Base-by-base conservation (phyloP, 92 coral and sea anemone species). In the Paragorgia papillata region DNA sequence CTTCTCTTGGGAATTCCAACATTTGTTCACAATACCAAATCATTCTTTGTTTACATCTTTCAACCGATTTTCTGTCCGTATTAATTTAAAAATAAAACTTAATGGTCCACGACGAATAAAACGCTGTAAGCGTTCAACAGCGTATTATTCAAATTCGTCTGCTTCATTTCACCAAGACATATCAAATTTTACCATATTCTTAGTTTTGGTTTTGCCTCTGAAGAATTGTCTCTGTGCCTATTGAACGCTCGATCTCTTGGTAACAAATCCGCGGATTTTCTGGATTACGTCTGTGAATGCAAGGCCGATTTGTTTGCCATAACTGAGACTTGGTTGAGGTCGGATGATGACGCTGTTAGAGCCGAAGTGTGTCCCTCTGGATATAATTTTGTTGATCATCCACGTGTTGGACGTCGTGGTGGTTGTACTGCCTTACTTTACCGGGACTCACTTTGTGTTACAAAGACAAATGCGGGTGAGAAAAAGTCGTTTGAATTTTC, bases 391-490 rank as follows among this genome's bases (percentile, higher is more conserved):
- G 57, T 85, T 54, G 85, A 85, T 70, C 88, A 85, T 29, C 59
- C 58, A 30, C 78, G 84, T 66, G 28, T 56, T 31, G 68, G 88
- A 56, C 74, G 76, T 30, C 75, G 57, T 22, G 85, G 88, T 19
- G 82, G 88, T 49, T 84, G 88, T 21, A 85, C 85, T 40, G 84
- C 67, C 56, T 66, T 71, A 55, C 50, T 79, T 79, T 84, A 69
- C 53, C 35, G 88, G 26, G 84, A 84, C 79, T 82, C 48, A 53
- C 56, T 82, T 27, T 50, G 75, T 53, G 84, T 84, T 44, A 79
- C 62, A 33, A 84, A 78, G 71, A 80, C 62, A 30, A 37, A 84
- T 53, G 76, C 66, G 30, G 88, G 81, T 59, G 63, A 62, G 71
- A 84, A 79, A 54, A 75, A 69, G 44, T 84, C 76, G 69, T 79